Percentiles rank a stretch among this genome's conserved stretches.
Evolutionary conservation across 2,797 vertebrate genomes (phyloP).

Genomic region (Sorex maritimensis): DNA sequence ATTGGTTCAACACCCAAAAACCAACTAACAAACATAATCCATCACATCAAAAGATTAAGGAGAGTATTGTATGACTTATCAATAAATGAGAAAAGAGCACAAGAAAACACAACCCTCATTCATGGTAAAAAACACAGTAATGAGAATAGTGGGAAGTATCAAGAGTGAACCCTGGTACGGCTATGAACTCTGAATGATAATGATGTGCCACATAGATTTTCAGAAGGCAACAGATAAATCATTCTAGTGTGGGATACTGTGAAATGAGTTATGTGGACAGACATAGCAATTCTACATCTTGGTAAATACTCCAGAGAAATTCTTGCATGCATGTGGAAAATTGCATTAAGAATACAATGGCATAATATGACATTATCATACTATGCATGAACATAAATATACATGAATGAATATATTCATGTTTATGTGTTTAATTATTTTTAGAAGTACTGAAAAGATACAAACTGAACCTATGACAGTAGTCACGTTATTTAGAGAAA

Average conservation of each 20-base stretch:
- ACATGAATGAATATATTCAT: not conserved
- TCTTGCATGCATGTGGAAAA: slow-evolving; percentile 13
- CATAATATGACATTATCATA: not conserved
- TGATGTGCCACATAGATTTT: not conserved
- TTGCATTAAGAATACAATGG: not conserved
- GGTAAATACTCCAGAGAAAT: not conserved
- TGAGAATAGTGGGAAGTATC: not conserved
- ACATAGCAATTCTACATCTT: slow-evolving; percentile 9
- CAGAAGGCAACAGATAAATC: not conserved
- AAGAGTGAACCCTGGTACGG: not conserved
- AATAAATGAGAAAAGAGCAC: not conserved
- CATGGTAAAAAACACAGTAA: not conserved
- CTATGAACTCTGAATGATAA: not conserved
- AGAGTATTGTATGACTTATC: not conserved
- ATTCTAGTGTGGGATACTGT: not conserved
- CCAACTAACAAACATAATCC: not conserved
- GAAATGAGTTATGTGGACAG: slow-evolving; percentile 42
- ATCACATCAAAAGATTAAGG: not conserved
- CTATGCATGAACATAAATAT: not conserved
- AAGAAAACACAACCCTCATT: not conserved
- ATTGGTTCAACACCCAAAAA: not conserved
- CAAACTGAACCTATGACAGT: not conserved
- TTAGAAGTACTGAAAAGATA: slow-evolving; percentile 7
- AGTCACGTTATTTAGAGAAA: slow-evolving; percentile 41
- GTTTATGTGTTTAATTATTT: not conserved